Evolutionary conservation across 92 coral and sea anemone genomes (phyloP).

Genomic region (Zoanthus gigantus): DNA sequence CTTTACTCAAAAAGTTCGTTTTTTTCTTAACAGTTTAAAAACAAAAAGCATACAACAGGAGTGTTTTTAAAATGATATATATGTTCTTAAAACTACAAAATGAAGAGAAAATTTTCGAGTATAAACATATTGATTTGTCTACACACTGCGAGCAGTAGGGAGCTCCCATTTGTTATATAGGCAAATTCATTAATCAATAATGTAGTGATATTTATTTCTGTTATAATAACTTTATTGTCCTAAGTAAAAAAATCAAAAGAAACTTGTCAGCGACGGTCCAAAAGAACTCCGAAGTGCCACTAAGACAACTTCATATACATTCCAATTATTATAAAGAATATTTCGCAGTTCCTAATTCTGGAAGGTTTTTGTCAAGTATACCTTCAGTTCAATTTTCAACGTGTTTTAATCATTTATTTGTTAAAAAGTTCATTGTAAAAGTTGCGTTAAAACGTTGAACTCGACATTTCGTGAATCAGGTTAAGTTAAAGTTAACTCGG

Average conservation of each 20-base stretch:
- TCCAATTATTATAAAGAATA: background rate
- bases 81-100: background rate
- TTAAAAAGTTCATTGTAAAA: background rate
- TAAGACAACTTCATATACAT: background rate
- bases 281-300: background rate
- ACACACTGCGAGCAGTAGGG: slow-evolving; percentile 16
- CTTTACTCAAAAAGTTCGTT: background rate
- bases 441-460: background rate
- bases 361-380: background rate
- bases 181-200: slow-evolving; percentile 52
- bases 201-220: slow-evolving; percentile 44
- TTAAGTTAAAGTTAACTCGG: background rate
- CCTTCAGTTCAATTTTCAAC: background rate
- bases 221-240: slow-evolving; percentile 16
- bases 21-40: background rate
- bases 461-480: background rate
- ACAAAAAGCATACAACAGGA: background rate
- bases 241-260: background rate
- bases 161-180: slow-evolving; percentile 38
- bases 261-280: slow-evolving; percentile 30
- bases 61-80: slow-evolving; percentile 8
- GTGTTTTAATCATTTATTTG: background rate
- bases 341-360: background rate
- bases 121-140: slow-evolving; percentile 32
- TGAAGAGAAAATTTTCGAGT: slow-evolving; percentile 17